phyloP scores from a whole-genome alignment of 1,140 invertebrate species.

The Limonius californicus region DNA sequence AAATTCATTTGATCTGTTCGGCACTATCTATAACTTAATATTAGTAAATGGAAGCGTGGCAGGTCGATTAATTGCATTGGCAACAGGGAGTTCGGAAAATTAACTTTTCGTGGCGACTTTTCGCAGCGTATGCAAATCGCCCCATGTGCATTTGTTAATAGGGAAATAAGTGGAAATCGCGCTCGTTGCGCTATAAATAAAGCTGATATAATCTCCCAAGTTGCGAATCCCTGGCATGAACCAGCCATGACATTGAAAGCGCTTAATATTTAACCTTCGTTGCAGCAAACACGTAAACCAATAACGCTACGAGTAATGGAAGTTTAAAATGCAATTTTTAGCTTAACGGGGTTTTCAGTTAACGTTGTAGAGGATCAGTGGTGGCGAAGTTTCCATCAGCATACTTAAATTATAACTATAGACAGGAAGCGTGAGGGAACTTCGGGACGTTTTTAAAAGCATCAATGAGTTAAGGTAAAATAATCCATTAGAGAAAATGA shows the following conservation, averaged over 20 bases:
- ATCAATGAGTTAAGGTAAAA: no score
- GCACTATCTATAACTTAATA: not conserved
- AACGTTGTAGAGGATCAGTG: not conserved
- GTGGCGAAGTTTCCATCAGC: no score
- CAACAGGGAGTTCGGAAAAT: no score
- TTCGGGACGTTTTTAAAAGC: no score
- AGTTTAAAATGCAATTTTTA: not conserved
- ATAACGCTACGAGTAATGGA: not conserved
- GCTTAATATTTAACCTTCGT: not conserved
- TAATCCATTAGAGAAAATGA: no score
- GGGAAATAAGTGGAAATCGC: not conserved
- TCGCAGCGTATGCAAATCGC: no score
- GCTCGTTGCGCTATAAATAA: not conserved
- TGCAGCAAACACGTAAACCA: not conserved
- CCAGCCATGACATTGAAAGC: not conserved
- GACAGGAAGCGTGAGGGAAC: no score
- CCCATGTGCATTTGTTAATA: no score
- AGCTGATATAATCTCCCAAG: not conserved
- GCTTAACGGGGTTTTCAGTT: not conserved
- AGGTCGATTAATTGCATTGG: not conserved
- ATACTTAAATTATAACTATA: no score
- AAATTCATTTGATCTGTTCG: not conserved
- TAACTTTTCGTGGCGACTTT: no score
- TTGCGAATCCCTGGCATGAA: not conserved
- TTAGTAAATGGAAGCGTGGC: not conserved